phyloP scores from a whole-genome alignment of 2,888 invertebrate genomes.

The Diploptera punctata region DNA sequence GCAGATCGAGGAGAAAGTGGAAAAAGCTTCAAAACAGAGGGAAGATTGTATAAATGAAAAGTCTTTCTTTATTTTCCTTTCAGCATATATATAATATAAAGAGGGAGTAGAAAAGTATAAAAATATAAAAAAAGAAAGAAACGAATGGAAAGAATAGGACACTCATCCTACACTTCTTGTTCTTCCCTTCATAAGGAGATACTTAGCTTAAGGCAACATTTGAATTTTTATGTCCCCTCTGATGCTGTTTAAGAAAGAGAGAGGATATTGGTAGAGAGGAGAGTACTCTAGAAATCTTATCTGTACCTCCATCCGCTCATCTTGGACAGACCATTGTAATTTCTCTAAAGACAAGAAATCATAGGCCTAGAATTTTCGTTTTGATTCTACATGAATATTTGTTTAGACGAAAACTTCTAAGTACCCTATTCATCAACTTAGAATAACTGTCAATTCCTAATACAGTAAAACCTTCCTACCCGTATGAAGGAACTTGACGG shows the following conservation, averaged over 20 bases:
- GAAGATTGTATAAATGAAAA: slow-evolving; percentile 1
- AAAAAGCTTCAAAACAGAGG: background rate
- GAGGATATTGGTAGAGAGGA: background rate
- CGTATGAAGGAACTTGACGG: no score
- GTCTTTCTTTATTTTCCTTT: background rate
- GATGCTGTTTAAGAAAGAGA: background rate
- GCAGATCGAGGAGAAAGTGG: background rate
- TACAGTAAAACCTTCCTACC: no score
- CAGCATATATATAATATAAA: background rate
- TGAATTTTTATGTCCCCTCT: slow-evolving; percentile 24
- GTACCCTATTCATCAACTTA: no score
- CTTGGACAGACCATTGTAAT: background rate
- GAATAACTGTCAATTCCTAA: no score
- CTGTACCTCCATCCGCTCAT: background rate
- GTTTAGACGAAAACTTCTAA: no score
- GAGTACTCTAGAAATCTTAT: background rate
- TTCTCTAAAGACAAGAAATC: no score
- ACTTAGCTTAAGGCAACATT: slow-evolving; percentile 14
- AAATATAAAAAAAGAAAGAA: background rate
- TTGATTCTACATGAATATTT: no score
- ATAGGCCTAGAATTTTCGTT: no score
- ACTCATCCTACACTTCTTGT: background rate
- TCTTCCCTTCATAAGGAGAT: background rate
- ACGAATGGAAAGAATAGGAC: background rate
- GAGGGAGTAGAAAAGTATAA: no score